These are phyloP conservation scores for Pyrochroa serraticornis DNA, from an alignment of 2,888 invertebrate genomes.

Conservation along the genomic window DNA sequence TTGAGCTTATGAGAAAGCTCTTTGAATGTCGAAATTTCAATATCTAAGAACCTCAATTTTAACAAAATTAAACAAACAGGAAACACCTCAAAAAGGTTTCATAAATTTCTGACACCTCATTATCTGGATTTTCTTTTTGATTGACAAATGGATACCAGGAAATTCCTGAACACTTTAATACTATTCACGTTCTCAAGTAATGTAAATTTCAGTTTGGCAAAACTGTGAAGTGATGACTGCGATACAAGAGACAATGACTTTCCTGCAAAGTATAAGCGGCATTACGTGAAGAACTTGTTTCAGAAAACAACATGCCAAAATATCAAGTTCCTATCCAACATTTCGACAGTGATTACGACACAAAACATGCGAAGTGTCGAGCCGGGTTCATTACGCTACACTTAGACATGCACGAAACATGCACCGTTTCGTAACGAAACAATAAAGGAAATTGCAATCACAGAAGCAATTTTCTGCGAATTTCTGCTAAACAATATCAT, in stretches of 20 bases:
- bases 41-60: too few species aligned
- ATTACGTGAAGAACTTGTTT: constrained; percentile 8
- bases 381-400: constrained; percentile 23
- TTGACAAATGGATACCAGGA: too few species aligned
- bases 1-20: too few species aligned
- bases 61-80: too few species aligned
- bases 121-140: too few species aligned
- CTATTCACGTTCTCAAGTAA: too few species aligned
- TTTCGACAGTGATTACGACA: constrained; percentile 25
- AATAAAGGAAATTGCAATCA: constrained; percentile 11
- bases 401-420: constrained; percentile 12
- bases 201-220: not conserved
- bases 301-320: constrained; percentile 24
- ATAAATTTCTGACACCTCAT: too few species aligned
- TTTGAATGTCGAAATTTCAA: too few species aligned
- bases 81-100: too few species aligned
- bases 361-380: constrained; percentile 25
- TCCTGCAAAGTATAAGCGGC: not conserved
- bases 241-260: constrained; percentile 17
- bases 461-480: not conserved
- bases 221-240: not conserved
- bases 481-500: not conserved
- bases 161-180: too few species aligned
- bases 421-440: constrained; percentile 5
- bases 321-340: constrained; percentile 25